Conservation (phyloP, 2,113 vertebrate species). For the Hyaena hyaena region DNA sequence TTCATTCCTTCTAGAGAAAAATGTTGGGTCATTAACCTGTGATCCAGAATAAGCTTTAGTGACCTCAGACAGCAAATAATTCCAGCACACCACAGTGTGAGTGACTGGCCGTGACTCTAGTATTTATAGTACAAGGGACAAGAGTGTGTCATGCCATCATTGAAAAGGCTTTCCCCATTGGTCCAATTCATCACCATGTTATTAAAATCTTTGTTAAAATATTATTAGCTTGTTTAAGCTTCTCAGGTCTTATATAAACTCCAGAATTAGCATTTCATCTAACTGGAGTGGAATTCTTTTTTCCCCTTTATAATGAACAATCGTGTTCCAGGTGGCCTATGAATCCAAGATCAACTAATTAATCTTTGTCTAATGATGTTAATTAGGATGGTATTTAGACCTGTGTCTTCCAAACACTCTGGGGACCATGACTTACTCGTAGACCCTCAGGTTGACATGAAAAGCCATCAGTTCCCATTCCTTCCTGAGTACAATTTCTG, state of each 20-base stretch:
- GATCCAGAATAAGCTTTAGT: constrained; percentile 67
- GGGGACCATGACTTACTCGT: not conserved
- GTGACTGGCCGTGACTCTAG: constrained; percentile 52
- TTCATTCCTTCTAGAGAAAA: constrained; percentile 63
- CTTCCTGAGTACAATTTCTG: not conserved
- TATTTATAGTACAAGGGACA: constrained; percentile 67
- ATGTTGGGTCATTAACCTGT: constrained; percentile 57
- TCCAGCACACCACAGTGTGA: not conserved
- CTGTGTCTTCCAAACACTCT: constrained; percentile 42
- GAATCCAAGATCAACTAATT: constrained; percentile 54
- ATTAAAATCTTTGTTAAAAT: constrained; percentile 70
- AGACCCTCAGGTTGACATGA: constrained; percentile 23
- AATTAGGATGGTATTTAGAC: constrained; percentile 49
- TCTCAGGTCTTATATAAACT: constrained; percentile 52
- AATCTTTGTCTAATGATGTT: constrained; percentile 40
- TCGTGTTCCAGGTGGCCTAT: constrained; percentile 36
- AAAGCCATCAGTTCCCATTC: not conserved
- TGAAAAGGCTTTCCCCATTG: constrained; percentile 46
- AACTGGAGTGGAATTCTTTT: not conserved
- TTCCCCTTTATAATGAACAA: constrained; percentile 25
- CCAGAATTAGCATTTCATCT: constrained; percentile 61
- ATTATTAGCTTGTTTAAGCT: constrained; percentile 68
- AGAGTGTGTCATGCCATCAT: not conserved
- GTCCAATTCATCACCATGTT: constrained; percentile 57
- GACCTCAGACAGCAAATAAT: constrained; percentile 67